Base-by-base conservation (phyloP, 2,113 vertebrate species). In the Ammodytes marinus region DNA sequence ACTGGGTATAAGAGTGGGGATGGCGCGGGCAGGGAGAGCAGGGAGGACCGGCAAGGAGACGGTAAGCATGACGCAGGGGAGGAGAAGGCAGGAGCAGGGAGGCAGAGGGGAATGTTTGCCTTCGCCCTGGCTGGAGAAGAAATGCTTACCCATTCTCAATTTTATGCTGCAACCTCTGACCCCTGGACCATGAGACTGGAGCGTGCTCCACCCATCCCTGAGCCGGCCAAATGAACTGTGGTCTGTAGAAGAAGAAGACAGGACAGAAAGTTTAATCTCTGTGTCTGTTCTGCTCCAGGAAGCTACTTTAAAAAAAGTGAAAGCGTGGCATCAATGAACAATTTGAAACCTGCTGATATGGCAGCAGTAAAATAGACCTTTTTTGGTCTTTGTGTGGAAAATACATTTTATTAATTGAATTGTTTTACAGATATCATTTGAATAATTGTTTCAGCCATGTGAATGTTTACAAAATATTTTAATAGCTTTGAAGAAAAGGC, bases 151-250 rank as follows among this genome's bases (percentile, higher is more conserved):
- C 94, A 95, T 47, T 95, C 96, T 1, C 96, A 96, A 6, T 99
- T 97, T 92, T 99, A 97, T 75, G 92, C 96, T 12, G 52, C 93
- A 0, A 92, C 97, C 80, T 93, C 96, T 0, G 95, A 98, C 91
- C 97, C 98, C 3, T 99, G 98, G 98, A 95, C 95, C 84, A 87
- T 97, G 0, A 94, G 97, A 82, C 96, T 98, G 6, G 94, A 96
- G 69, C 96, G 96, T 0, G 84, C 96, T 74, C 94, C 95, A 45
- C 95, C 97, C 81, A 96, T 99, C 85, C 95, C 97, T 0, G 97
- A 99, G 86, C 82, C 96, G 0, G 96, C 96, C 88, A 97, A 97
- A 87, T 99, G 95, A 96, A 82, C 84, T 67, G 47, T 17, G 60
- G 76, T 66, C 81, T 65, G 13, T 17, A 67, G 69, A 45, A 37